Conservation (phyloP, 2,888 invertebrate genomes). For the Uropetala carovei region DNA sequence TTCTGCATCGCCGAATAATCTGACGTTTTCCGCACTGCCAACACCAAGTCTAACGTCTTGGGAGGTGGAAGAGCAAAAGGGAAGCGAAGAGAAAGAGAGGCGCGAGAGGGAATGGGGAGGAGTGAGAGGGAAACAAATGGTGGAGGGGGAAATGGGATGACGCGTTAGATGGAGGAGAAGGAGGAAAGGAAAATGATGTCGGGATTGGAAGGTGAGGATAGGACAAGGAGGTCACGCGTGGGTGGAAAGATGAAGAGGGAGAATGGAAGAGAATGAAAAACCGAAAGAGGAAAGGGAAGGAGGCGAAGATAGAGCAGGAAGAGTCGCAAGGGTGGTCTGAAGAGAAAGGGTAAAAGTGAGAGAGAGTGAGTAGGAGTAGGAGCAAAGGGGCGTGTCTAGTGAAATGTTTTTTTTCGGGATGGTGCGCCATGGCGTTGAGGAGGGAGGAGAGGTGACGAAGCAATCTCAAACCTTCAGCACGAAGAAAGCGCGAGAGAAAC, state of each 20-base stretch:
- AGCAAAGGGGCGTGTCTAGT: not conserved
- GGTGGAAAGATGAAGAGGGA: too few species aligned
- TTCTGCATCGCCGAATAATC: slow-evolving; percentile 18
- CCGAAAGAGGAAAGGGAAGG: not conserved
- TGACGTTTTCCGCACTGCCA: slow-evolving; percentile 13
- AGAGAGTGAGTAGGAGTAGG: not conserved
- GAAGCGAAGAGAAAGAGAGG: not conserved
- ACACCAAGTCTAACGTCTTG: slow-evolving; percentile 22
- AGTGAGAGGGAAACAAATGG: too few species aligned
- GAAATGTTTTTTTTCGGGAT: not conserved
- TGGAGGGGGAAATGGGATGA: not conserved
- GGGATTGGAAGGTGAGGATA: too few species aligned
- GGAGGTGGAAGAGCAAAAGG: not conserved
- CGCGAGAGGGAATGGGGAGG: not conserved
- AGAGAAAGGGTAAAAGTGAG: not conserved
- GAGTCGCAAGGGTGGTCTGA: not conserved
- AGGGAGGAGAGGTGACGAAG: not conserved
- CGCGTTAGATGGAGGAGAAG: not conserved
- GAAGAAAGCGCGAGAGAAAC: not conserved
- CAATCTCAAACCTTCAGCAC: not conserved
- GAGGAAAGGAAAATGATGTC: not conserved
- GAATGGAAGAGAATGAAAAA: too few species aligned
- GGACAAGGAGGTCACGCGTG: too few species aligned
- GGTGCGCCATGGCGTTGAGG: not conserved
- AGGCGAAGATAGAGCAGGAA: not conserved